A percentile compares a stretch with the other conserved stretches of the same genome.
Evolutionary conservation across 2,888 invertebrate species (phyloP).

Genomic region (Pristionchus arcanus): DNA sequence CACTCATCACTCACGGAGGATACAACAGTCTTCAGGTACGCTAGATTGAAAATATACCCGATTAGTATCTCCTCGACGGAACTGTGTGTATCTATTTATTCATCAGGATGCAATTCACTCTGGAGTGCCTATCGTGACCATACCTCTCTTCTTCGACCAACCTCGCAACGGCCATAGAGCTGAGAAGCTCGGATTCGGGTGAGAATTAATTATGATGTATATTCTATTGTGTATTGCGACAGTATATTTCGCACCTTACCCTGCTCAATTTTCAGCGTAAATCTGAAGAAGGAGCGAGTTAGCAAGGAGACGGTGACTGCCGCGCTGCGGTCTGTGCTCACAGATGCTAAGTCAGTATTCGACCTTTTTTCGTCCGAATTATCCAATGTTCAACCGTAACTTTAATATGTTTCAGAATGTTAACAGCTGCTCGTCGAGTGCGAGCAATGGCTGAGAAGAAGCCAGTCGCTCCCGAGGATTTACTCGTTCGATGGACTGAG

Average conservation of each 20-base stretch:
- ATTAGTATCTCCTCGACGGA: too few species aligned
- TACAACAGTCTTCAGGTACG: slow-evolving; percentile 83
- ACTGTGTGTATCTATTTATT: too few species aligned
- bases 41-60: slow-evolving; percentile 77
- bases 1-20: slow-evolving; percentile 87
- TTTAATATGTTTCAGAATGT: slow-evolving; percentile 9
- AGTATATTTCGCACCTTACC: not conserved
- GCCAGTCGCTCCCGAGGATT: slow-evolving; percentile 66
- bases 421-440: slow-evolving; percentile 60
- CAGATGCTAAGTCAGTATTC: slow-evolving; percentile 54
- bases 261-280: not conserved
- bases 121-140: slow-evolving; percentile 67
- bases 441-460: slow-evolving; percentile 67
- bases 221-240: not conserved
- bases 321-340: slow-evolving; percentile 54
- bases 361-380: not conserved
- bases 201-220: not conserved
- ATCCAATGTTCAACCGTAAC: not conserved
- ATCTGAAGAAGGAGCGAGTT: slow-evolving; percentile 55
- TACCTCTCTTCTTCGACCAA: slow-evolving; percentile 69
- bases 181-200: slow-evolving; percentile 64
- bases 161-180: slow-evolving; percentile 68
- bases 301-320: slow-evolving; percentile 47
- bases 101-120: slow-evolving; percentile 65
- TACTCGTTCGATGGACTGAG: slow-evolving; percentile 69